Evolutionary conservation across 2,797 vertebrate species (phyloP), one percentile per base, ranked within the genome.

Genomic region (Rhinichthys osculus): DNA sequence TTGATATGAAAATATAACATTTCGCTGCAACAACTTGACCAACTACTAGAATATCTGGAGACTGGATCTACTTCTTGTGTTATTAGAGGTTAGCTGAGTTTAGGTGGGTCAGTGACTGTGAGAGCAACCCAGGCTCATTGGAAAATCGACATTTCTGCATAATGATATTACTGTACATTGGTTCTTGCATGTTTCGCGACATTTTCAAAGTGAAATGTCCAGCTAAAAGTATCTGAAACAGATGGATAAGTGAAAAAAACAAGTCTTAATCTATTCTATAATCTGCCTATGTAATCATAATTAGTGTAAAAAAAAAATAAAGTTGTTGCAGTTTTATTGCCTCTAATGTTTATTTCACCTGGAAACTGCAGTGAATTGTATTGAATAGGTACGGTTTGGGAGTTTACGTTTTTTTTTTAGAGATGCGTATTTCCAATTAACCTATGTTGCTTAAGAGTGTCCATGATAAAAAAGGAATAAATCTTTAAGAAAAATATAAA

Each of bases 1-100:
- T 87, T 87, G 35, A 87, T 87, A 83, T 86, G 84, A 83, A 88
- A 86, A 87, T 88, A 82, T 72, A 70, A 86, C 73, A 82, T 81
- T 72, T 72, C 30, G 35, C 78, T 86, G 69, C 50, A 88, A 84
- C 57, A 80, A 77, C 57, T 86, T 81, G 57, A 84, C 44, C 50
- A 74, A 64, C 54, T 84, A 19, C 64, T 72, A 83, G 62, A 87
- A 83, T 67, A 81, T 52, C 42, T 85, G 30, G 42, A 83, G 50
- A 42, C 23, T n/a, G n/a, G n/a, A n/a, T n/a, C n/a, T n/a, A n/a
- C n/a, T 21, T 42, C 19, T 70, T 80, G 44, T 40, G n/a, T 85
- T 87, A 72, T 87, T 77, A 66, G 21, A 83, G 57, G 62, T 52
- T 64, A 59, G 42, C 59, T 78, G 30, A 73, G 64, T 50, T 70